Evolutionary conservation across 2,888 invertebrate genomes (phyloP).

Genomic region (Plutella xylostella): DNA sequence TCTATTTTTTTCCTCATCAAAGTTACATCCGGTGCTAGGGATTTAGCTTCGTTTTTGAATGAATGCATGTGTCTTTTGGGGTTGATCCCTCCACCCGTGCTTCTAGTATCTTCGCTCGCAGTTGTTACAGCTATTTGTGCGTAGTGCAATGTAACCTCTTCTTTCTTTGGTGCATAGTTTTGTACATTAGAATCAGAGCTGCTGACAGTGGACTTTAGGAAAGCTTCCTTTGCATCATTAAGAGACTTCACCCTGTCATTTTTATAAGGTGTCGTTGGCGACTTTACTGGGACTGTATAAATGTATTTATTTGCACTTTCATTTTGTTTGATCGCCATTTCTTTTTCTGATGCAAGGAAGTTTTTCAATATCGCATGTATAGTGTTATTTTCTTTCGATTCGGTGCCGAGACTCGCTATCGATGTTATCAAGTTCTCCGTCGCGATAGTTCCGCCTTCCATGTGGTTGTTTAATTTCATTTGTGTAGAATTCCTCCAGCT

Average conservation of each 20-base stretch:
- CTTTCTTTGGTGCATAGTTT: slow-evolving; percentile 14
- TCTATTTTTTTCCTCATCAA: slow-evolving; percentile 41
- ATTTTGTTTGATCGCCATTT: slow-evolving; percentile 59
- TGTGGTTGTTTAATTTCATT: slow-evolving; percentile 50
- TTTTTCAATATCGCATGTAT: slow-evolving; percentile 52
- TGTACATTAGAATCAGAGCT: slow-evolving; percentile 20
- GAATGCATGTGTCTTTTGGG: slow-evolving; percentile 13
- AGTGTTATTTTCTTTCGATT: slow-evolving; percentile 45
- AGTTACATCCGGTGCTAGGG: slow-evolving; percentile 18
- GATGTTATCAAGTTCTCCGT: slow-evolving; percentile 47
- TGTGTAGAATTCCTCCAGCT: slow-evolving; percentile 40
- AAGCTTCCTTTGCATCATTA: slow-evolving; percentile 50
- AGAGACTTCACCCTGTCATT: slow-evolving; percentile 43
- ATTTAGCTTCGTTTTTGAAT: slow-evolving; percentile 19
- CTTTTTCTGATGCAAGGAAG: slow-evolving; percentile 47
- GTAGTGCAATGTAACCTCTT: slow-evolving; percentile 42
- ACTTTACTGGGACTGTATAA: slow-evolving; percentile 47
- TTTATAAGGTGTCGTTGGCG: slow-evolving; percentile 28
- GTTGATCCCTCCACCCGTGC: slow-evolving; percentile 55
- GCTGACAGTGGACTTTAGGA: slow-evolving; percentile 46
- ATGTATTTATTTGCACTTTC: slow-evolving; percentile 40
- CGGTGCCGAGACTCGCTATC: slow-evolving; percentile 41
- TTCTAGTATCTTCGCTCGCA: slow-evolving; percentile 53
- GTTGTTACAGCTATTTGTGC: slow-evolving; percentile 55
- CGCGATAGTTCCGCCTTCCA: slow-evolving; percentile 52